These are phyloP conservation scores for Poecilia velifera DNA, from an alignment of 2,797 vertebrate genomes.

Conservation along the genomic window DNA sequence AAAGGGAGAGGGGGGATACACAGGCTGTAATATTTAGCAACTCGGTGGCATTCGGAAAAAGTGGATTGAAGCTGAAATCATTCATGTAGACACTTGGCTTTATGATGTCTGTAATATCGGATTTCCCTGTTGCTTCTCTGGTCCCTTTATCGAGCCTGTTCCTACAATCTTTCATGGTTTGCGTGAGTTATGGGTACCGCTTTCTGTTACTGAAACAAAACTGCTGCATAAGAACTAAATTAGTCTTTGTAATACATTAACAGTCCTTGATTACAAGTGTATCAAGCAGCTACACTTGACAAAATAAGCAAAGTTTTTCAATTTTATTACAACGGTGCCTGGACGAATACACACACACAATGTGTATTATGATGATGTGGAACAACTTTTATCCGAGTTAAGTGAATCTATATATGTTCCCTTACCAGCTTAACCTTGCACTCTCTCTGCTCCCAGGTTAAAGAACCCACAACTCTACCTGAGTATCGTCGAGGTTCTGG, in stretches of 20 bases:
- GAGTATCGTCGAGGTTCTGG: not conserved
- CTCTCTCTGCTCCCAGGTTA: too few species aligned
- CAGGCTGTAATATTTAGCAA: conserved; percentile 4
- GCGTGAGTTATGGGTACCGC: not conserved
- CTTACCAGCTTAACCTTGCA: too few species aligned
- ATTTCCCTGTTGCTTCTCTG: conserved; percentile 19
- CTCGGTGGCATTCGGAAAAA: conserved; percentile 12
- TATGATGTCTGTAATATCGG: conserved; percentile 26
- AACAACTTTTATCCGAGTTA: not conserved
- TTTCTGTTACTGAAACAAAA: not conserved
- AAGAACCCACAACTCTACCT: too few species aligned
- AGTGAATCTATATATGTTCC: too few species aligned
- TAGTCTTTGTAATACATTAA: not conserved
- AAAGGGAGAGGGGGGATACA: conserved; percentile 11
- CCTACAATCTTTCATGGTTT: conserved; percentile 31
- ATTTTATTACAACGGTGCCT: not conserved
- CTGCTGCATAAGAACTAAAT: not conserved
- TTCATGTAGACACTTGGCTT: conserved; percentile 12
- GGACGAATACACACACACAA: not conserved
- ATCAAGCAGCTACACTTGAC: not conserved
- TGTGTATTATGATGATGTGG: not conserved
- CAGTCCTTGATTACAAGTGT: not conserved
- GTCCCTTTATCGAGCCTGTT: conserved; percentile 38
- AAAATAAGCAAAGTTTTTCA: not conserved
- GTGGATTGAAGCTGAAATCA: conserved; percentile 31